phyloP scores from a whole-genome alignment of 2,888 invertebrate species.

The Shargacucullia verbasci region DNA sequence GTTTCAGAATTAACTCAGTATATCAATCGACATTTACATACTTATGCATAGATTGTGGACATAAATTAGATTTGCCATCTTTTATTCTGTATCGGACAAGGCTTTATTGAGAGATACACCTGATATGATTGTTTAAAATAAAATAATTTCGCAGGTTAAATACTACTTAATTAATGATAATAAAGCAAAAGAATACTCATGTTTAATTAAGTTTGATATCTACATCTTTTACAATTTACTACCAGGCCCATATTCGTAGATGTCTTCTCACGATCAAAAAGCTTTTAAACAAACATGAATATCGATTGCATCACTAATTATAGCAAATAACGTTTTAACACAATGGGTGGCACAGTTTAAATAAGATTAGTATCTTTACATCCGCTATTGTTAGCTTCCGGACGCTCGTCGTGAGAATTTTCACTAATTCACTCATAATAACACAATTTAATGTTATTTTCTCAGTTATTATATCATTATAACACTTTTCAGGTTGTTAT shows the following conservation, averaged over 20 bases:
- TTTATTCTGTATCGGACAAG: no score
- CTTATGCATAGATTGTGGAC: no score
- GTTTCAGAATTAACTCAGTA: no score
- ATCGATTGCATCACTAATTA: constrained; percentile 63
- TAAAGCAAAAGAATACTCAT: constrained; percentile 6
- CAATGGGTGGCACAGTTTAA: constrained; percentile 56
- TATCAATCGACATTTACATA: no score
- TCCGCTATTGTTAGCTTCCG: constrained; percentile 52
- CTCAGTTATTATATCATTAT: constrained; percentile 55
- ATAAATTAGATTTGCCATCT: no score
- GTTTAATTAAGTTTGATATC: constrained; percentile 29
- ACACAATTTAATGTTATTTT: constrained; percentile 44
- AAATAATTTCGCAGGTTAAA: neutral
- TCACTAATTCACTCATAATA: constrained; percentile 40
- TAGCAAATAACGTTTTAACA: constrained; percentile 50
- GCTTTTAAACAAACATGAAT: constrained; percentile 56
- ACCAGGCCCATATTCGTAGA: constrained; percentile 29
- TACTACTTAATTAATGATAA: neutral
- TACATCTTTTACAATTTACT: constrained; percentile 10
- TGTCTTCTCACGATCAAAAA: constrained; percentile 53
- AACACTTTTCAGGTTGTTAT: constrained; percentile 45
- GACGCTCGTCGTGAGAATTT: constrained; percentile 53
- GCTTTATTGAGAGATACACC: no score
- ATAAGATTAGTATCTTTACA: constrained; percentile 53
- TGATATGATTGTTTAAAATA: no score